Percentiles rank a stretch among this genome's conserved stretches.
phyloP scores from a whole-genome alignment of 2,797 vertebrate genomes.

The Hyperoplus immaculatus region DNA sequence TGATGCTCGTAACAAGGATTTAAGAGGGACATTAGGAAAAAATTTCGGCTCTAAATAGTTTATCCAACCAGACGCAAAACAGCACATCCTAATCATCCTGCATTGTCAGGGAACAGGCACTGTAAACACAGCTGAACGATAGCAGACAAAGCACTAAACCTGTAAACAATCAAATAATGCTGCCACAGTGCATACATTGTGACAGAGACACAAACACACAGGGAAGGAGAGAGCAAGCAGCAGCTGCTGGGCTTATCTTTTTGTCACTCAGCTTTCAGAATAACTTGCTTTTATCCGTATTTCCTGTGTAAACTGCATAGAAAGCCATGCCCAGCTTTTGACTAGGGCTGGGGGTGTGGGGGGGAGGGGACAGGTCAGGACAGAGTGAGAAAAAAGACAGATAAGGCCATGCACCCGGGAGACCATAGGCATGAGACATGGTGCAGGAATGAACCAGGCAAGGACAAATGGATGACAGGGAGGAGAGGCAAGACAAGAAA shows the following conservation, averaged over 20 bases:
- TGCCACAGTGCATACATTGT: slow-evolving; percentile 40
- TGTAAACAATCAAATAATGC: slow-evolving; percentile 68
- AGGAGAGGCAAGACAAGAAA: slow-evolving; percentile 7
- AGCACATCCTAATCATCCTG: slow-evolving; percentile 32
- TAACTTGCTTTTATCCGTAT: slow-evolving; percentile 24
- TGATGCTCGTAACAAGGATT: slow-evolving; percentile 10
- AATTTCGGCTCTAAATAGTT: slow-evolving; percentile 25
- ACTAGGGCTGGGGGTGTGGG: no score
- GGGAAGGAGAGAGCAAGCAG: slow-evolving; percentile 2
- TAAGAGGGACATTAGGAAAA: slow-evolving; percentile 17
- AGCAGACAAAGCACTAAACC: slow-evolving; percentile 51
- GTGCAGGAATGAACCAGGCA: slow-evolving; percentile 50
- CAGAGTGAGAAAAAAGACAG: slow-evolving; percentile 67
- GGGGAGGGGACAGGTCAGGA: slow-evolving; percentile 46
- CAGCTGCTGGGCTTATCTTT: slow-evolving; percentile 17
- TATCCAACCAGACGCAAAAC: slow-evolving; percentile 32
- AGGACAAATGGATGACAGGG: slow-evolving; percentile 62
- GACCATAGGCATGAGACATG: slow-evolving; percentile 58
- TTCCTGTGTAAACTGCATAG: slow-evolving; percentile 18
- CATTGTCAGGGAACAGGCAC: slow-evolving; percentile 28
- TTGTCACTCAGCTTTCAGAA: slow-evolving; percentile 30
- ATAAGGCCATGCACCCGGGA: slow-evolving; percentile 43
- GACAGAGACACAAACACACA: slow-evolving; percentile 47
- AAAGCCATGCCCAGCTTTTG: background rate
- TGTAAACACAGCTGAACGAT: slow-evolving; percentile 58